phyloP scores from a whole-genome alignment of 37 sponge, comb jelly and placozoan genomes.

The Mnemiopsis leidyi region DNA sequence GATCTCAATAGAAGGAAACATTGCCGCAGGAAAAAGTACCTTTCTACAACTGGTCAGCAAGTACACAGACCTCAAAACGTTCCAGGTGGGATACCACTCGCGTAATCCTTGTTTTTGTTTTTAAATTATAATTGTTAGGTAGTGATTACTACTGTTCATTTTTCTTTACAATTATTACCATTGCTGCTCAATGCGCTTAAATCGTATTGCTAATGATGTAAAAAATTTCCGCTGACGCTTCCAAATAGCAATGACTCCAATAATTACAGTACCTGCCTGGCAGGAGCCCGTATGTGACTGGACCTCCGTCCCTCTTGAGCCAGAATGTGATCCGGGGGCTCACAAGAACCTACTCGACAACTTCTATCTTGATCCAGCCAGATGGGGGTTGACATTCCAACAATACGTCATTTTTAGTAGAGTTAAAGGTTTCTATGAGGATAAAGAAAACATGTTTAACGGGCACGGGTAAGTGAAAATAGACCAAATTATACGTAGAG shows the following conservation, averaged over 20 bases:
- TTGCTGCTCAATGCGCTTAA: no score
- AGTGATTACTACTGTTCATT: no score
- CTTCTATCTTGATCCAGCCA: constrained; percentile 10
- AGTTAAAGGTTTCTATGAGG: not conserved
- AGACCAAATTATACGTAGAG: no score
- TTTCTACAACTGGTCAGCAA: constrained; percentile 44
- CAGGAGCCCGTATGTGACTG: constrained; percentile 60
- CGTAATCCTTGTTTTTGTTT: no score
- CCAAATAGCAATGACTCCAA: not conserved
- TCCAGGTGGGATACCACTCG: not conserved
- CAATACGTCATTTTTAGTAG: constrained; percentile 42
- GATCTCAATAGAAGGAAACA: constrained; percentile 51
- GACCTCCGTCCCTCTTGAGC: constrained; percentile 40
- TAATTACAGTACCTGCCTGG: not conserved
- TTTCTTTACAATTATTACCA: not conserved
- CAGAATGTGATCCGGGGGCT: not conserved
- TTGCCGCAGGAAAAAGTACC: constrained; percentile 54
- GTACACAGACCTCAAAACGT: constrained; percentile 46
- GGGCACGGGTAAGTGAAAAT: constrained; percentile 12
- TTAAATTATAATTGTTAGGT: no score
- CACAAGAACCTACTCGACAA: constrained; percentile 36
- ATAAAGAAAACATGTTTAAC: constrained; percentile 4
- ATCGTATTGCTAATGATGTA: no score
- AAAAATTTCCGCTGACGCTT: not conserved
- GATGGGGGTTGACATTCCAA: constrained; percentile 50